A percentile compares a stretch with the other conserved stretches of the same genome.
Evolutionary conservation across 2,888 invertebrate species (phyloP).

Genomic region (Scaptomyza cyrtandrae): DNA sequence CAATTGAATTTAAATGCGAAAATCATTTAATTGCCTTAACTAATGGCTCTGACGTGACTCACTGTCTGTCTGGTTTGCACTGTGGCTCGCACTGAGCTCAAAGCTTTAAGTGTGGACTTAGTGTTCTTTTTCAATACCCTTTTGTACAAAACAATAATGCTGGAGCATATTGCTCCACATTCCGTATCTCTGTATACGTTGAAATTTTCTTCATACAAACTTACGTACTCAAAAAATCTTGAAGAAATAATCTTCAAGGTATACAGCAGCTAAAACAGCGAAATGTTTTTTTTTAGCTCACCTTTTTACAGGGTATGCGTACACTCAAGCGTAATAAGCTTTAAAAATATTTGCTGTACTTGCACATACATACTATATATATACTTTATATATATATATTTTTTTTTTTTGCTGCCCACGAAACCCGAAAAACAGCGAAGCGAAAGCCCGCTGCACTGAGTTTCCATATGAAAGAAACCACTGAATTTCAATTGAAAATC

Average conservation of each 20-base stretch:
- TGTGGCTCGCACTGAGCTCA: slow-evolving; percentile 7
- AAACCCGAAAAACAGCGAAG: slow-evolving; percentile 21
- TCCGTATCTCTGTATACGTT: too few species aligned
- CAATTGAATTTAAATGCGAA: slow-evolving; percentile 72
- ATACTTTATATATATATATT: not conserved
- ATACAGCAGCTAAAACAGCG: too few species aligned
- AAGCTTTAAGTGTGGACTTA: slow-evolving; percentile 10
- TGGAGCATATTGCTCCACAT: too few species aligned
- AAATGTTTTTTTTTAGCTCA: not conserved
- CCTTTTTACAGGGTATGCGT: not conserved
- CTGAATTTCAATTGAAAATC: slow-evolving; percentile 79
- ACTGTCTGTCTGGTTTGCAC: not conserved
- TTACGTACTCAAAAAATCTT: too few species aligned
- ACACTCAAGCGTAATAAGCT: not conserved
- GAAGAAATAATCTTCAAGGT: too few species aligned
- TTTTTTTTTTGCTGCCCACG: slow-evolving; percentile 9
- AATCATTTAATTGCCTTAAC: slow-evolving; percentile 74
- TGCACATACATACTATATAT: not conserved
- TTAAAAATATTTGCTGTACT: not conserved
- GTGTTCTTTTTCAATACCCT: not conserved
- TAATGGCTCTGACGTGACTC: slow-evolving; percentile 52
- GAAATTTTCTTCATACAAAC: too few species aligned
- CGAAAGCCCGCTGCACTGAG: slow-evolving; percentile 33
- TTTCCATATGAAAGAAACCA: slow-evolving; percentile 60
- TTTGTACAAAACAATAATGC: not conserved